A percentile compares a stretch with the other conserved stretches of the same genome.
Conservation (phyloP, 1,140 invertebrate genomes). For the Paraescarpia echinospica region DNA sequence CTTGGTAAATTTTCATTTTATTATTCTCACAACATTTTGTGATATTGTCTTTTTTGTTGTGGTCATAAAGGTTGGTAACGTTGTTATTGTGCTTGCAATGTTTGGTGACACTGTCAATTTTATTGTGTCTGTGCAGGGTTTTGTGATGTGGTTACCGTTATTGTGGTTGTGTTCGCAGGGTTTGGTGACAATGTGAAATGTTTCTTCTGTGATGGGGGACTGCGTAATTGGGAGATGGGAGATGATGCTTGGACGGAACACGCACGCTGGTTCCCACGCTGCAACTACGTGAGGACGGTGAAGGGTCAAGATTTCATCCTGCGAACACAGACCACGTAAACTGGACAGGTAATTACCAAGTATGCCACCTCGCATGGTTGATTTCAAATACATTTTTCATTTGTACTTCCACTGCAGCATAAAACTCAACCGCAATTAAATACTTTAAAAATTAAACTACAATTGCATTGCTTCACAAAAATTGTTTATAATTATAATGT, state of each 20-base stretch:
- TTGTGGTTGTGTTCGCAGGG: slow-evolving; percentile 51
- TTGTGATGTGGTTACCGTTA: background rate
- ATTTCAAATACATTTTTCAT: too few species aligned
- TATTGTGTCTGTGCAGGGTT: background rate
- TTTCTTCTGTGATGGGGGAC: slow-evolving; percentile 81
- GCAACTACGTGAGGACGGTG: slow-evolving; percentile 66
- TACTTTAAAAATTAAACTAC: too few species aligned
- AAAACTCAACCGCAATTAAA: too few species aligned
- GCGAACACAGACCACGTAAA: background rate
- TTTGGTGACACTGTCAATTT: background rate
- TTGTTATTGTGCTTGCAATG: too few species aligned
- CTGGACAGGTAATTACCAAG: background rate
- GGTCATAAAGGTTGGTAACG: too few species aligned
- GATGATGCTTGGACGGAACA: slow-evolving; percentile 89
- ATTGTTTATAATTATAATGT: too few species aligned
- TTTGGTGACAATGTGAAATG: slow-evolving; percentile 81
- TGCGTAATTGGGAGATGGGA: slow-evolving; percentile 82
- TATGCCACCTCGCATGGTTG: background rate
- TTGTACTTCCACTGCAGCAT: too few species aligned
- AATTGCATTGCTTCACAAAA: too few species aligned
- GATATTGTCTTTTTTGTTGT: too few species aligned
- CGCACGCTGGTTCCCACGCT: slow-evolving; percentile 79
- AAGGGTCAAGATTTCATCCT: slow-evolving; percentile 8
- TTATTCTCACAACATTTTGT: too few species aligned
- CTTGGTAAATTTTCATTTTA: too few species aligned